Evolutionary conservation across 2,888 invertebrate genomes (phyloP).

Genomic region (Muscina levida): DNA sequence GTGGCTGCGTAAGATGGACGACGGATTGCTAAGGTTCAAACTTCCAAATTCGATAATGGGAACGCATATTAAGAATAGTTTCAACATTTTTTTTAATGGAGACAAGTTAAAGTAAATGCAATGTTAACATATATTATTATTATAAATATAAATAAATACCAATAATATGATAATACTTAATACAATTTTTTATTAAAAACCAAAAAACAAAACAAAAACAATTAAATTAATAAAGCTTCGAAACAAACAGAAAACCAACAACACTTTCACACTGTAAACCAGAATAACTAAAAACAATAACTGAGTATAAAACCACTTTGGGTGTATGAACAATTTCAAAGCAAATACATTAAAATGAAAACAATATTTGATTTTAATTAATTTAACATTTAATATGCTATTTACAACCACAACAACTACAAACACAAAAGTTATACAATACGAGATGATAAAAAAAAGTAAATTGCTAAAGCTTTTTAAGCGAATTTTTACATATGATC

Average conservation of each 20-base stretch:
- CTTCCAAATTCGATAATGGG: neutral
- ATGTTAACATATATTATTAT: conserved; percentile 59
- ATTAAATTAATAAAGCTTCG: conserved; percentile 41
- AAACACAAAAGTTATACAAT: no score
- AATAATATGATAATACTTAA: conserved; percentile 49
- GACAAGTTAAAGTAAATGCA: conserved; percentile 63
- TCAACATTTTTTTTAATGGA: conserved; percentile 49
- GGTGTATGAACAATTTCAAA: conserved; percentile 13
- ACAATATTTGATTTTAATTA: neutral
- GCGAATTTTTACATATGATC: conserved; percentile 9
- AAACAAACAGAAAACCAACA: conserved; percentile 9
- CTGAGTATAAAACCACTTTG: neutral
- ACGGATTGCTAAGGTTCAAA: neutral
- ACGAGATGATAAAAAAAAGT: no score
- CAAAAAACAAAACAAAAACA: conserved; percentile 40
- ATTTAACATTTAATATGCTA: conserved; percentile 18
- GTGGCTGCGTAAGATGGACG: no score
- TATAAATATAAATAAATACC: conserved; percentile 47
- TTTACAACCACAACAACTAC: conserved; percentile 19
- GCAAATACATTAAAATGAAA: conserved; percentile 1
- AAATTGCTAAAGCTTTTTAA: neutral
- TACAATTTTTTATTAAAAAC: conserved; percentile 61
- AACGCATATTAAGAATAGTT: conserved; percentile 40
- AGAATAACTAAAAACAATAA: conserved; percentile 16
- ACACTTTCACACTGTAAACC: neutral